Conservation (phyloP, 2,888 invertebrate genomes). For the Mechanitis mazaeus region DNA sequence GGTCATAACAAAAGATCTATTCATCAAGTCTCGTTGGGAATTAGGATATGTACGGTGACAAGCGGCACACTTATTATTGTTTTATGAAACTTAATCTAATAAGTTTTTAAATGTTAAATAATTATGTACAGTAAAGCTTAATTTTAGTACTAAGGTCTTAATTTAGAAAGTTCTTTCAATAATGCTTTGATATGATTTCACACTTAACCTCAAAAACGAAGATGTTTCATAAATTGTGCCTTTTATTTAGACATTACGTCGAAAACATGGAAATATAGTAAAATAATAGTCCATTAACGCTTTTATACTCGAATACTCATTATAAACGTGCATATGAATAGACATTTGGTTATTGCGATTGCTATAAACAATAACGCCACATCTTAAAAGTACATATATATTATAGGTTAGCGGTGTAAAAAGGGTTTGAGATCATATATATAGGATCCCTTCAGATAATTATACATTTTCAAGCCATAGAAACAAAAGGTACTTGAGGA, state of each 20-base stretch:
- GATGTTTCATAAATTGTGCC: conserved; percentile 13
- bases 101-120: conserved; percentile 1
- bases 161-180: conserved; percentile 17
- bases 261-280: conserved; percentile 3
- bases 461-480: conserved; percentile 15
- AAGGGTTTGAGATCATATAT: conserved; percentile 8
- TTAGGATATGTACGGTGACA: conserved; percentile 15
- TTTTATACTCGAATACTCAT: conserved; percentile 30
- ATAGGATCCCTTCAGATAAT: conserved; percentile 12
- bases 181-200: conserved; percentile 23
- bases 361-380: conserved; percentile 68
- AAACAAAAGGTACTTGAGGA: conserved; percentile 46
- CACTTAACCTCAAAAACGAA: conserved; percentile 65
- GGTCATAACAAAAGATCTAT: not conserved
- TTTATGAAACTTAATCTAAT: conserved; percentile 4
- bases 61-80: conserved; percentile 13
- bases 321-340: conserved; percentile 63
- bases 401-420: conserved; percentile 19
- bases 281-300: conserved; percentile 10
- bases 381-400: conserved; percentile 47
- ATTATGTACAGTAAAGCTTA: not conserved
- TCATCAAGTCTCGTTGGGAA: conserved; percentile 6
- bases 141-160: conserved; percentile 2
- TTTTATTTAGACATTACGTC: conserved; percentile 10
- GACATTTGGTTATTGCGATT: conserved; percentile 73